Evolutionary conservation across 2,888 invertebrate genomes (phyloP).

Genomic region (Acanthococcus lagerstroemiae): DNA sequence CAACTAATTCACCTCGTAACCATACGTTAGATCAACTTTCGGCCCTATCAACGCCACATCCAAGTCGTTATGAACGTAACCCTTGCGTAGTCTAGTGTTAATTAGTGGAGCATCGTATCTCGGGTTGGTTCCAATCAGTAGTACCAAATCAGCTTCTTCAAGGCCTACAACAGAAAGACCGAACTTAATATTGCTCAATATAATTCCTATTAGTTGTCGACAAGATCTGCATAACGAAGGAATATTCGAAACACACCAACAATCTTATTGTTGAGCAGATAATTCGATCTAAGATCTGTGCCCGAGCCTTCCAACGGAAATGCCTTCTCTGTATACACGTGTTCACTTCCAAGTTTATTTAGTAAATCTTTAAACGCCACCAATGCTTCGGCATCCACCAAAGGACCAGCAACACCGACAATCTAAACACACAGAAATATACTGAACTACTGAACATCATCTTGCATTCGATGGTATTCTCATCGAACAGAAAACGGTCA

Average conservation of each 20-base stretch:
- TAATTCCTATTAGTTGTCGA: background rate
- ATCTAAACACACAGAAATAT: constrained; percentile 44
- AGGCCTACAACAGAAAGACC: constrained; percentile 48
- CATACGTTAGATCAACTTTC: constrained; percentile 82
- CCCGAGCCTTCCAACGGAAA: constrained; percentile 73
- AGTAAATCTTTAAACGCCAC: constrained; percentile 85
- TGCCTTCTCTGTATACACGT: constrained; percentile 77
- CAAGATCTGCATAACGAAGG: background rate
- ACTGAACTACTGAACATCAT: background rate
- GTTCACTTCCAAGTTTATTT: constrained; percentile 76
- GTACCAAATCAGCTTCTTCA: constrained; percentile 85
- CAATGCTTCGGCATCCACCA: constrained; percentile 84
- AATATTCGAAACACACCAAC: background rate
- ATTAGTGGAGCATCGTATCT: constrained; percentile 93
- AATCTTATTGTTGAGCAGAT: constrained; percentile 13
- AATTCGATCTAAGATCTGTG: constrained; percentile 66
- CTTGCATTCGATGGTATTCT: background rate
- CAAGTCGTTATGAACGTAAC: constrained; percentile 84
- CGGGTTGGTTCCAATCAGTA: constrained; percentile 93
- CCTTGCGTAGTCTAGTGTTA: constrained; percentile 90
- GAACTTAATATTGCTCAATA: background rate
- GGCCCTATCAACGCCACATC: constrained; percentile 78
- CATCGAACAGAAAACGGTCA: background rate
- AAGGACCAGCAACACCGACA: constrained; percentile 77
- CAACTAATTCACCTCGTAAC: constrained; percentile 56